Percentiles rank a stretch among this genome's conserved stretches.
Conservation (phyloP, 2,888 invertebrate genomes). For the Drosophila sordidula region DNA sequence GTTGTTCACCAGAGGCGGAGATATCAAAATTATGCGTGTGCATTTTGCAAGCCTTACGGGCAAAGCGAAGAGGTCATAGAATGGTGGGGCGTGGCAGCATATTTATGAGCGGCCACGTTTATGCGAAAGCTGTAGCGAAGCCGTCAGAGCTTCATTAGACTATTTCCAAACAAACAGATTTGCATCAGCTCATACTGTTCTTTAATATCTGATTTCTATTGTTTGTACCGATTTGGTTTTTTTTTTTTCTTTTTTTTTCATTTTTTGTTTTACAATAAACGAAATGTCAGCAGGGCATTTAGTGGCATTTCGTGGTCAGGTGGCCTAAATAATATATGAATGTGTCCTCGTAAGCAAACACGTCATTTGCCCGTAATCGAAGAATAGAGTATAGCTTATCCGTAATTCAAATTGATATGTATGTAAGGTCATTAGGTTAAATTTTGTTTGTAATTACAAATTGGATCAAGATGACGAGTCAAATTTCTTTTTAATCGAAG, state of each 20-base stretch:
- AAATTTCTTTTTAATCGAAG: not conserved
- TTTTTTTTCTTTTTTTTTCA: slow-evolving; percentile 4
- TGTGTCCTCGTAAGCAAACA: slow-evolving; percentile 27
- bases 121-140: slow-evolving; percentile 4
- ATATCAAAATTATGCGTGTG: slow-evolving; percentile 67
- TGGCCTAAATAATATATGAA: slow-evolving; percentile 55
- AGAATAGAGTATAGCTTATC: slow-evolving; percentile 26
- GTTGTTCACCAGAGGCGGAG: slow-evolving; percentile 24
- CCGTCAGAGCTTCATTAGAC: slow-evolving; percentile 55
- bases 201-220: slow-evolving; percentile 14
- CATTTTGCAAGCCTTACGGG: slow-evolving; percentile 51
- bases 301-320: slow-evolving; percentile 28
- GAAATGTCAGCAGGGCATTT: slow-evolving; percentile 62
- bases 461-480: slow-evolving; percentile 14
- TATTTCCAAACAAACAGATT: slow-evolving; percentile 23
- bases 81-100: slow-evolving; percentile 8
- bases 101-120: slow-evolving; percentile 69
- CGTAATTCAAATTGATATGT: slow-evolving; percentile 11
- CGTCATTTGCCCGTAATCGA: slow-evolving; percentile 30
- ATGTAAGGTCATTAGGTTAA: slow-evolving; percentile 24
- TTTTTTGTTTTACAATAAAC: slow-evolving; percentile 21
- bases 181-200: not conserved
- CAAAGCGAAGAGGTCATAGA: not conserved
- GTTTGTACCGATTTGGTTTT: slow-evolving; percentile 15
- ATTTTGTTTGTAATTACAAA: not conserved